These are phyloP conservation scores for Anarhynchus alexandrinus DNA, from an alignment of 2,113 vertebrate genomes.

Conservation along the genomic window DNA sequence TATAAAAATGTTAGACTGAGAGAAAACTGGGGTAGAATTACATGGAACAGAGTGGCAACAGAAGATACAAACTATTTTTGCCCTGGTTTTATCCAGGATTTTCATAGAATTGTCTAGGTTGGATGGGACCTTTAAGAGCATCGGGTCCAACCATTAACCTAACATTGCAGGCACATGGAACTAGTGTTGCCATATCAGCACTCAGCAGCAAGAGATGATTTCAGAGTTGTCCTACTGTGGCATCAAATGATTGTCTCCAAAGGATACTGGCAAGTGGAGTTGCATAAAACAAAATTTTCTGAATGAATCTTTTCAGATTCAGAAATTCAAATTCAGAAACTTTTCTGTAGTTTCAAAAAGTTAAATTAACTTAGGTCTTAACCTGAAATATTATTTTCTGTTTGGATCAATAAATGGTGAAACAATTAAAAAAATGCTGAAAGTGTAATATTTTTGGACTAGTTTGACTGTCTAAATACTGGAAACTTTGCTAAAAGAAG, in stretches of 20 bases:
- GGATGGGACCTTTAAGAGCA: background rate
- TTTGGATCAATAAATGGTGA: background rate
- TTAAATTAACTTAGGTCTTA: background rate
- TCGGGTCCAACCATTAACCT: background rate
- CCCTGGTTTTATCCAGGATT: background rate
- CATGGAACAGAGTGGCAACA: background rate
- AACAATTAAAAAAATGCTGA: background rate
- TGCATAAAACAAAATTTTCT: background rate
- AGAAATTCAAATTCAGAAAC: too few species aligned
- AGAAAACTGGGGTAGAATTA: background rate
- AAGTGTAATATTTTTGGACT: background rate
- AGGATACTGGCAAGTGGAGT: background rate
- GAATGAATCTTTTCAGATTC: too few species aligned
- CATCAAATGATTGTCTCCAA: background rate
- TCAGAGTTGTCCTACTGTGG: background rate
- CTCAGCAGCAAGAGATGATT: background rate
- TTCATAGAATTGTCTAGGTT: background rate
- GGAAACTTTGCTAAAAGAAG: background rate
- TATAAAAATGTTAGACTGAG: background rate
- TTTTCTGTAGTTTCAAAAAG: background rate
- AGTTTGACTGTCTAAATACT: background rate
- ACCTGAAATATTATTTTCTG: background rate
- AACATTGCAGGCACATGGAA: background rate
- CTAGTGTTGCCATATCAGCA: background rate
- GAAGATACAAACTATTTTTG: background rate